These are phyloP conservation scores for Drosophila hydei DNA, from an alignment of 1,140 invertebrate genomes.

Conservation along the genomic window DNA sequence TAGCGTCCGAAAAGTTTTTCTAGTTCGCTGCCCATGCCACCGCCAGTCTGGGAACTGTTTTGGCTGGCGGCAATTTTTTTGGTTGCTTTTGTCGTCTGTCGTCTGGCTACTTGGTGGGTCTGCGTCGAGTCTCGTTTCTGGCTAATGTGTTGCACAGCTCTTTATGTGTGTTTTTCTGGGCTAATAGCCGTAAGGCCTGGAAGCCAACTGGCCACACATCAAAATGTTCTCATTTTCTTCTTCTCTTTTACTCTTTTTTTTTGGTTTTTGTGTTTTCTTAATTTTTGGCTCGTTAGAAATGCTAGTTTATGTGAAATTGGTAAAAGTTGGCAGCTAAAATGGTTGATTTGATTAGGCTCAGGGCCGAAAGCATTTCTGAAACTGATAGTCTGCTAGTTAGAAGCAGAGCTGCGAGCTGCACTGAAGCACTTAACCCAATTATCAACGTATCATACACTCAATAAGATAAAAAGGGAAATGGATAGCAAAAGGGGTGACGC, in stretches of 20 bases:
- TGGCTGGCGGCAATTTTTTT: constrained; percentile 56
- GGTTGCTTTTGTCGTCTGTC: constrained; percentile 49
- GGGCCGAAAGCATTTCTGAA: constrained; percentile 7
- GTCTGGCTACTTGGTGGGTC: constrained; percentile 77
- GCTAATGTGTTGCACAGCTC: constrained; percentile 63
- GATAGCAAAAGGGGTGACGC: too few species aligned
- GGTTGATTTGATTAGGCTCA: constrained; percentile 21
- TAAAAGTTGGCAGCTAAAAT: constrained; percentile 45
- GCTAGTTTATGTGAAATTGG: constrained; percentile 42
- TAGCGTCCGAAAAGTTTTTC: constrained; percentile 73
- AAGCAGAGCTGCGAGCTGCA: background rate
- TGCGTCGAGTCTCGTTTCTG: constrained; percentile 34
- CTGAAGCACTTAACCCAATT: background rate
- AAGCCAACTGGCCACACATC: constrained; percentile 49
- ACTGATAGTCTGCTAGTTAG: background rate
- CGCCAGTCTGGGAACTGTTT: constrained; percentile 64
- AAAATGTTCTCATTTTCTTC: constrained; percentile 21
- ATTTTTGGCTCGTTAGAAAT: constrained; percentile 69
- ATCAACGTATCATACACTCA: background rate
- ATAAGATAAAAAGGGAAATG: too few species aligned
- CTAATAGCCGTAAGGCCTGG: constrained; percentile 60
- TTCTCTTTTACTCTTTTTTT: constrained; percentile 6
- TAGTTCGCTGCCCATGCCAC: constrained; percentile 27
- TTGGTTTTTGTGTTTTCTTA: constrained; percentile 29
- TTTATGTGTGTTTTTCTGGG: constrained; percentile 73